Evolutionary conservation across 2,797 vertebrate genomes (phyloP), one percentile per base, ranked within the genome.

Genomic region (Takifugu ocellatus): DNA sequence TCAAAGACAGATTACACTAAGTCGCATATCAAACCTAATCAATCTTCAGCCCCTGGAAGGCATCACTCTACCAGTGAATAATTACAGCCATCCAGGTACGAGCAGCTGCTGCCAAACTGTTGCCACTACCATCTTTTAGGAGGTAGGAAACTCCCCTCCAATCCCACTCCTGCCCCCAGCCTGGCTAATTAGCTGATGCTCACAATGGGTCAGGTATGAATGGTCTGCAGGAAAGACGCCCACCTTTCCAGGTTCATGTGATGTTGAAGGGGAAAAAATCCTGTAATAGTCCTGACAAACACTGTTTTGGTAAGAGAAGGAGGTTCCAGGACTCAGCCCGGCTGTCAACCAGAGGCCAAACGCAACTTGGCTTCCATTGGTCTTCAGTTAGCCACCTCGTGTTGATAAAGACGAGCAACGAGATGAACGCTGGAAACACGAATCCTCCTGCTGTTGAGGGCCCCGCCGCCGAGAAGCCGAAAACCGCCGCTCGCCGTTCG

Each of bases 1-100:
- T 87, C 86, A 84, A 85, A 91, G 91, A 91, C 84, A 88, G 87
- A 90, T 90, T 89, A 90, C 87, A 88, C 75, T 60, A 83, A 89
- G 81, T 88, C 75, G 77, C 87, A 82, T 89, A 88, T 91, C 91
- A 90, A 87, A 85, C 72, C 78, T 79, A 85, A 92, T 92, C 90
- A 88, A 92, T 91, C 89, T 88, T 88, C 72, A 80, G 73, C 78
- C 85, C 81, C 89, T 90, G 87, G 83, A 91, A 90, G 90, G 85
- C 87, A 88, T 90, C 89, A 84, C 82, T 87, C 87, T 88, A 79
- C 70, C 83, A 72, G 83, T 90, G 89, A 92, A 87, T 91, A 89
- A 91, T 91, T 90, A 88, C 87, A 68, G 75, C 79, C 82, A 87
- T 86, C 81, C 83, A 82, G 79, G 78, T 82, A 86, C 78, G 78